Conservation (phyloP, 1,140 invertebrate species). For the Drosophila fuyamai region DNA sequence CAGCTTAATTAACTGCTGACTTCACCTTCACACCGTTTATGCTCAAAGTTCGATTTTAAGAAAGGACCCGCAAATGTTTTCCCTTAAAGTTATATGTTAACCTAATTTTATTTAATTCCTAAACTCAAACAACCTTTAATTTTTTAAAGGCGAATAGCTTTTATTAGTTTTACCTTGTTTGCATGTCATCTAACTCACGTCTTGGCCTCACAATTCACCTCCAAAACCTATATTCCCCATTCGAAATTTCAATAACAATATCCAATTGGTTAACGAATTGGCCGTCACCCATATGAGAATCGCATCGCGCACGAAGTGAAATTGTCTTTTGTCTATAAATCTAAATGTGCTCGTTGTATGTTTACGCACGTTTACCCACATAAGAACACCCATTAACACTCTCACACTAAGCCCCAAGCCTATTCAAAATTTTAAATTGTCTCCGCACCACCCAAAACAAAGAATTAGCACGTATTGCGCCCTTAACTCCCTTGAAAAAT, state of each 20-base stretch:
- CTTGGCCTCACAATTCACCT: conserved; percentile 12
- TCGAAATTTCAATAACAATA: not conserved
- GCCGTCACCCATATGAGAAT: conserved; percentile 35
- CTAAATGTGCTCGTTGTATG: conserved; percentile 35
- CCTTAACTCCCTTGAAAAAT: conserved; percentile 11
- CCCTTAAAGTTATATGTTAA: not conserved
- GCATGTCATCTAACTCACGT: conserved; percentile 45
- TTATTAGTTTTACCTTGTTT: conserved; percentile 35
- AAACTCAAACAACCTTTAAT: not conserved
- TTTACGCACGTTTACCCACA: conserved; percentile 5
- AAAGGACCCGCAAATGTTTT: not conserved
- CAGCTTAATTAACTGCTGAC: not conserved
- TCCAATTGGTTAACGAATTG: conserved; percentile 56
- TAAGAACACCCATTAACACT: conserved; percentile 27
- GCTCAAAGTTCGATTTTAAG: not conserved
- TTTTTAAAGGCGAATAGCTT: not conserved
- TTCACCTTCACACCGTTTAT: conserved; percentile 38
- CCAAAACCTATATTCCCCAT: not conserved
- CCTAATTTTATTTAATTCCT: not conserved
- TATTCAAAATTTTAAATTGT: conserved; percentile 34
- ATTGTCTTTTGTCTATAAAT: conserved; percentile 37
- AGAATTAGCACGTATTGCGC: conserved; percentile 45
- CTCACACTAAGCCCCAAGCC: conserved; percentile 7
- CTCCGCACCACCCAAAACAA: conserved; percentile 11
- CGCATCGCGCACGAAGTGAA: conserved; percentile 33